Conservation (phyloP, 1,140 invertebrate genomes). For the Tetragnatha versicolor region DNA sequence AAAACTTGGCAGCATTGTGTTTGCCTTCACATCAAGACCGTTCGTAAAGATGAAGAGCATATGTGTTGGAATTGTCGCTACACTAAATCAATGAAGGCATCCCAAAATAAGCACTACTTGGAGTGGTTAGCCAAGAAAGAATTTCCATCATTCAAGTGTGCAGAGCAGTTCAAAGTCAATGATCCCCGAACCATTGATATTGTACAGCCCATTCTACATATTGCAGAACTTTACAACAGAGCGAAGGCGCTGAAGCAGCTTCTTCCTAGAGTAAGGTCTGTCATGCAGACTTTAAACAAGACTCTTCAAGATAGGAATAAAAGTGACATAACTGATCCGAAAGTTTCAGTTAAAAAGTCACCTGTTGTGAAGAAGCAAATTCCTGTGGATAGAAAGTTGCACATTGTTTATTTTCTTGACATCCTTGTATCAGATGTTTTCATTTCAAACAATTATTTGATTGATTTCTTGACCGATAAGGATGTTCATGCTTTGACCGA, state of each 20-base stretch:
- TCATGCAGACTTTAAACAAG: neutral
- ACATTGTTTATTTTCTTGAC: conserved; percentile 23
- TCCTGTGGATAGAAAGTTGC: neutral
- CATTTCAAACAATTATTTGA: neutral
- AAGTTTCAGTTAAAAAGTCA: neutral
- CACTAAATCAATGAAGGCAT: conserved; percentile 13
- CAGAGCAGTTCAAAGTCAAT: neutral
- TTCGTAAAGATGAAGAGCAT: conserved; percentile 40
- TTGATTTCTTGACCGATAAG: neutral
- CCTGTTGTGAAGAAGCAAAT: neutral
- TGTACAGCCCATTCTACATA: conserved; percentile 1
- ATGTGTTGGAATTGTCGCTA: conserved; percentile 47
- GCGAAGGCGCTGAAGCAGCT: neutral
- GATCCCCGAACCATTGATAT: neutral
- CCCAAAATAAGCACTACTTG: conserved; percentile 21
- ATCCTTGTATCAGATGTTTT: conserved; percentile 22
- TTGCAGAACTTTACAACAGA: conserved; percentile 1
- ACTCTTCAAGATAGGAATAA: neutral
- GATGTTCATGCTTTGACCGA: neutral
- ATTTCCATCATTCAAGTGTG: conserved; percentile 31
- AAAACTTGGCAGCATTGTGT: conserved; percentile 47
- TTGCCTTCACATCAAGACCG: conserved; percentile 35
- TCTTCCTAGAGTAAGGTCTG: conserved; percentile 2
- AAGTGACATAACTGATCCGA: neutral
- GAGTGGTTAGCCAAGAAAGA: conserved; percentile 36